Percentiles rank a stretch among this genome's conserved stretches.
These are phyloP conservation scores for Lepidiolamprologus cunningtoni DNA, from an alignment of 2,113 vertebrate genomes.

Conservation along the genomic window DNA sequence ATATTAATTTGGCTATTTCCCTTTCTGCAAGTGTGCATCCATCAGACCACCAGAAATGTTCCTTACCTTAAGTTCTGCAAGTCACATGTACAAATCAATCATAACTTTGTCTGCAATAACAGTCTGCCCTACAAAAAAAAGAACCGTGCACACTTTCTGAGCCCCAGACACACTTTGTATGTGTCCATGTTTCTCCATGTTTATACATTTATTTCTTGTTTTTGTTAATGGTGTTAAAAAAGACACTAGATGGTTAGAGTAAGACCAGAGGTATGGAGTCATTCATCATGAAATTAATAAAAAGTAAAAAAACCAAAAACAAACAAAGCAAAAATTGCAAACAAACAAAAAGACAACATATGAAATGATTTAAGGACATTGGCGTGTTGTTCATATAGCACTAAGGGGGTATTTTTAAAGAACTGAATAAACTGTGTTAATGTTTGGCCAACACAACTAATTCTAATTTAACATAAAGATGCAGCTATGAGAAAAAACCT, in stretches of 20 bases:
- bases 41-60: neutral
- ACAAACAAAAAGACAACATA: neutral
- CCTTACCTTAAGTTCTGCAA: neutral
- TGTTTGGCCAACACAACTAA: neutral
- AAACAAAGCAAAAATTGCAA: neutral
- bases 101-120: neutral
- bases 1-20: neutral
- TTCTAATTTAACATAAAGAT: neutral
- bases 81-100: neutral
- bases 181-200: neutral
- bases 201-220: neutral
- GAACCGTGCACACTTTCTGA: neutral
- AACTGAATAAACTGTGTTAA: fast-evolving
- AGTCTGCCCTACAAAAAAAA: neutral
- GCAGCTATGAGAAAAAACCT: neutral
- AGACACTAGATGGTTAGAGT: neutral
- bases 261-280: neutral
- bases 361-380: neutral
- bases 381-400: fast-evolving
- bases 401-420: neutral
- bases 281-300: neutral
- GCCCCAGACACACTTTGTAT: neutral
- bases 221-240: neutral
- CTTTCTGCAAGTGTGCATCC: neutral
- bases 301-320: neutral